Conservation (phyloP, 2,113 vertebrate genomes). For the Microtus oregoni region DNA sequence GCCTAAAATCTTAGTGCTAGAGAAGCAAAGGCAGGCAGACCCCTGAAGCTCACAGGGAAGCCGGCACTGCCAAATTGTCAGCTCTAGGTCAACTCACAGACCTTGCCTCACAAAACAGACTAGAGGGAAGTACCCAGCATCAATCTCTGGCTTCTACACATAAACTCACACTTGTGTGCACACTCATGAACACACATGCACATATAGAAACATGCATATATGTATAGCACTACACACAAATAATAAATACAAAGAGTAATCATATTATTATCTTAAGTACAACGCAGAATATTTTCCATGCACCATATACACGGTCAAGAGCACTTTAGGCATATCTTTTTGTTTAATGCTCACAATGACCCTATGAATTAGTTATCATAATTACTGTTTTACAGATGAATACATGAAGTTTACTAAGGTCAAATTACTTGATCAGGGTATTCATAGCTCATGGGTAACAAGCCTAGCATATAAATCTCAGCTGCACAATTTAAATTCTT, state of each 20-base stretch:
- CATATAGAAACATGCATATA: neutral
- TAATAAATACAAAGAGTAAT: neutral
- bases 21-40: neutral
- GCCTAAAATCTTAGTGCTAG: neutral
- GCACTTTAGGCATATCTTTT: neutral
- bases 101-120: neutral
- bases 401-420: neutral
- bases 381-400: neutral
- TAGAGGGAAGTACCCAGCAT: neutral
- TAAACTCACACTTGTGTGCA: neutral
- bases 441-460: neutral
- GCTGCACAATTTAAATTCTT: neutral
- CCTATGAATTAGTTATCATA: conserved; percentile 5
- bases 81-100: neutral
- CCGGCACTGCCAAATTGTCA: too few species aligned
- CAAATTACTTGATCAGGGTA: neutral
- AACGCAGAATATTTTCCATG: neutral
- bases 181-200: neutral
- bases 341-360: neutral
- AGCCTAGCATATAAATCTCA: neutral
- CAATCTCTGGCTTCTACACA: neutral
- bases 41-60: too few species aligned
- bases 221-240: neutral
- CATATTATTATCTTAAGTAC: neutral
- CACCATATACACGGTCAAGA: neutral